These are phyloP conservation scores for Teleogryllus oceanicus DNA, from an alignment of 2,888 invertebrate species.

Conservation along the genomic window DNA sequence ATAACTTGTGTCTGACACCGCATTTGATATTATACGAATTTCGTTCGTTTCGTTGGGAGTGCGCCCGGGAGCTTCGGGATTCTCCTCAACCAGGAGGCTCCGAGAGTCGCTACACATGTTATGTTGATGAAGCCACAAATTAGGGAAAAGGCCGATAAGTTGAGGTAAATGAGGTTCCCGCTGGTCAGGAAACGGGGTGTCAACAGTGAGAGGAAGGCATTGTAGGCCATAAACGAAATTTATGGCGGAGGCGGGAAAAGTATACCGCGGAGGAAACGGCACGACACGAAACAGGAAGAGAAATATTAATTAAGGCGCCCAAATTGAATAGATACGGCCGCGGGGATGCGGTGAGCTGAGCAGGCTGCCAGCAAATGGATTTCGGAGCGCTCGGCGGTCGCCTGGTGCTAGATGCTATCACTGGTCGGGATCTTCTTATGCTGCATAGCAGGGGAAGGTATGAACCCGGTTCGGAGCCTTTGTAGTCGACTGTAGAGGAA, in stretches of 20 bases:
- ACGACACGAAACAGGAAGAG: neutral
- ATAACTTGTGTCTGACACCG: neutral
- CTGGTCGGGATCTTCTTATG: too few species aligned
- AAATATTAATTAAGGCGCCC: neutral
- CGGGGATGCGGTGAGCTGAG: too few species aligned
- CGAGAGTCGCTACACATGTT: neutral
- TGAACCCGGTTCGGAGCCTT: too few species aligned
- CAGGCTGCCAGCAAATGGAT: too few species aligned
- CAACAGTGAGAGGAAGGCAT: neutral
- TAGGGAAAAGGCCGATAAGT: neutral
- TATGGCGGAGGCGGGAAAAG: neutral
- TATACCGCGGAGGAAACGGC: neutral
- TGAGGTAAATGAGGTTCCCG: constrained; percentile 2
- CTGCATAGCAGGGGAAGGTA: too few species aligned
- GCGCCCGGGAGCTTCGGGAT: neutral
- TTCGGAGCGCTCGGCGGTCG: too few species aligned
- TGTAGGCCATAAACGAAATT: constrained; percentile 9
- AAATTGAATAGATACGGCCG: neutral
- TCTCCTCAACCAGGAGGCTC: neutral
- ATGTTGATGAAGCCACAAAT: neutral
- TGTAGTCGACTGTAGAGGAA: too few species aligned
- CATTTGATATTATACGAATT: neutral
- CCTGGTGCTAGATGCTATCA: too few species aligned
- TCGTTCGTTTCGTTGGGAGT: too few species aligned
- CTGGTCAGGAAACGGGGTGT: constrained; percentile 4